phyloP scores from a whole-genome alignment of 2,797 vertebrate species.

The Poliocrania exsul region DNA sequence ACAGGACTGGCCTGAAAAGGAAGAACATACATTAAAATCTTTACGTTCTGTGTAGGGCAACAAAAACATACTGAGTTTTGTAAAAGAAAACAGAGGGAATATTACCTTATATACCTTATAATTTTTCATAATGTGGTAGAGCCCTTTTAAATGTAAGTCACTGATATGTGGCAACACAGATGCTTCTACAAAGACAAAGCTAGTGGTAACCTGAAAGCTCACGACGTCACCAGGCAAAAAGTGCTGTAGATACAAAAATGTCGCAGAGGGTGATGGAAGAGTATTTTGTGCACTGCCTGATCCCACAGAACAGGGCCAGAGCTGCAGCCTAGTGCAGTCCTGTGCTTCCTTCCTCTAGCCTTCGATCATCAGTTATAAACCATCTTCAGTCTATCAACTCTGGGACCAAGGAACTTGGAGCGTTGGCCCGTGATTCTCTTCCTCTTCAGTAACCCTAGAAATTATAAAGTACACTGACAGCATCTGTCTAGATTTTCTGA shows the following conservation, averaged over 20 bases:
- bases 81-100: not conserved
- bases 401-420: not conserved
- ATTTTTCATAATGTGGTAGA: not conserved
- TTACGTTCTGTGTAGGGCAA: not conserved
- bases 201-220: not conserved
- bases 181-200: not conserved
- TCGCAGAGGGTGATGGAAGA: not conserved
- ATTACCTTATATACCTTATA: not conserved
- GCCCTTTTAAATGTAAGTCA: not conserved
- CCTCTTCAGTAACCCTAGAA: not conserved
- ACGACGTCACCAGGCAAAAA: conserved; percentile 1
- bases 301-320: not conserved
- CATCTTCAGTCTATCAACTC: not conserved
- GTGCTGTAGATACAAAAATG: not conserved
- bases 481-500: not conserved
- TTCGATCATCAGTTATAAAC: not conserved
- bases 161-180: not conserved
- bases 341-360: not conserved
- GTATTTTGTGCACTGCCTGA: not conserved
- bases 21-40: not conserved
- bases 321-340: accelerated
- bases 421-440: not conserved
- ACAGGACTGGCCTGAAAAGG: not conserved
- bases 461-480: not conserved
- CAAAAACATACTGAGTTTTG: not conserved